Evolutionary conservation across 2,797 vertebrate genomes (phyloP).

Genomic region (Lutjanus argentimaculatus): DNA sequence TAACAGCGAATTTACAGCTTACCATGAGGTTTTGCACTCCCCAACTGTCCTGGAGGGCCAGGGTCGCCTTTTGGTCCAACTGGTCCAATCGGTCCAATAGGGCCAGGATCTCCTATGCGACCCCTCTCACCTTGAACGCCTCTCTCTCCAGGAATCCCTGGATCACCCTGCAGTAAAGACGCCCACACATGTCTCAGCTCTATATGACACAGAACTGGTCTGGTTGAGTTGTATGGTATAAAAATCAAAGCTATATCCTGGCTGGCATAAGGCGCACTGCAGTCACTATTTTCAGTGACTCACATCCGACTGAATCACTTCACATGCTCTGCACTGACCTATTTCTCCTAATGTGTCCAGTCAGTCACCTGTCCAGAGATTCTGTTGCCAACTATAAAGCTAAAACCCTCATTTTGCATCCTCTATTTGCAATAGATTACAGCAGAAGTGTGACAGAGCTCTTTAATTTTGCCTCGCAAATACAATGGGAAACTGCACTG

Average conservation of each 20-base stretch:
- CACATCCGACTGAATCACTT: conserved; percentile 13
- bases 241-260: conserved; percentile 16
- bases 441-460: conserved; percentile 64
- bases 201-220: not conserved
- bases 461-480: conserved; percentile 59
- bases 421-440: conserved; percentile 69
- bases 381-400: conserved; percentile 48
- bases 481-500: conserved; percentile 65
- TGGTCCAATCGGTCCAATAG: conserved; percentile 85
- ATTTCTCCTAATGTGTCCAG: conserved; percentile 53
- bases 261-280: conserved; percentile 8
- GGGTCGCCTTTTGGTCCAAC: conserved; percentile 89
- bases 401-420: conserved; percentile 61
- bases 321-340: conserved; percentile 43
- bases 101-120: conserved; percentile 89
- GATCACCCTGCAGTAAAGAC: conserved; percentile 89
- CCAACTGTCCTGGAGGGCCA: conserved; percentile 89
- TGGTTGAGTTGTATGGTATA: not conserved
- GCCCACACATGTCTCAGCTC: conserved; percentile 18
- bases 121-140: conserved; percentile 97
- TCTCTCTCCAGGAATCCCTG: conserved; percentile 94
- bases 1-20: conserved; percentile 59
- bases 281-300: conserved; percentile 29
- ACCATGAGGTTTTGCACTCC: conserved; percentile 85
- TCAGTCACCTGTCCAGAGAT: conserved; percentile 52